phyloP scores from a whole-genome alignment of 1,140 invertebrate genomes.

The Atta texana region DNA sequence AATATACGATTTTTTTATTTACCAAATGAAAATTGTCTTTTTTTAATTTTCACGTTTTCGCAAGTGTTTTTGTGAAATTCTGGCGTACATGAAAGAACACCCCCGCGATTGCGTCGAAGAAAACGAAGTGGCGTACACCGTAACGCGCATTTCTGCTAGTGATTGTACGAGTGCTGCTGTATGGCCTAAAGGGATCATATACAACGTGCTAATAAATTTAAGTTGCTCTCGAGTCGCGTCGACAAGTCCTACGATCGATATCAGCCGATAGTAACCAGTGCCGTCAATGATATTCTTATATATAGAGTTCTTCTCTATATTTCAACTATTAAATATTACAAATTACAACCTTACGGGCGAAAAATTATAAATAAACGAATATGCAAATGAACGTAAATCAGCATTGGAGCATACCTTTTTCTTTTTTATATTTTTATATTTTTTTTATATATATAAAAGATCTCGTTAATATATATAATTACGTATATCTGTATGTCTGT shows the following conservation, averaged over 20 bases:
- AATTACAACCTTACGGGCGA: background rate
- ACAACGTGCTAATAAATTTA: slow-evolving; percentile 47
- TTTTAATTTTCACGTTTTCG: background rate
- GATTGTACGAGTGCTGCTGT: slow-evolving; percentile 63
- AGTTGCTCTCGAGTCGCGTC: slow-evolving; percentile 30
- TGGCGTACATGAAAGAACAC: slow-evolving; percentile 16
- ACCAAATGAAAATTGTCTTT: background rate
- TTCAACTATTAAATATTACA: background rate
- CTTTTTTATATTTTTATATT: background rate
- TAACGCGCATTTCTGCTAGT: slow-evolving; percentile 60
- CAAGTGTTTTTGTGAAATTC: background rate
- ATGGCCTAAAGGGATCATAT: slow-evolving; percentile 48
- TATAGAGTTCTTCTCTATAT: background rate
- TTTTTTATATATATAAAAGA: slow-evolving; percentile 1
- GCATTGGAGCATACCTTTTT: background rate
- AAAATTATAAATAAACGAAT: background rate
- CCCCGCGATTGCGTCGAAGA: slow-evolving; percentile 40
- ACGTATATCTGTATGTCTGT: slow-evolving; percentile 17
- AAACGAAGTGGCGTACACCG: slow-evolving; percentile 51
- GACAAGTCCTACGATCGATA: slow-evolving; percentile 19
- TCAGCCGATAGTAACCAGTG: slow-evolving; percentile 28
- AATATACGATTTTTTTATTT: background rate
- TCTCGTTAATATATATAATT: slow-evolving; percentile 13
- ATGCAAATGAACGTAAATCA: background rate
- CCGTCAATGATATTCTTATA: slow-evolving; percentile 12